Conservation (phyloP, 1,140 invertebrate species). For the Ceratina calcarata region DNA sequence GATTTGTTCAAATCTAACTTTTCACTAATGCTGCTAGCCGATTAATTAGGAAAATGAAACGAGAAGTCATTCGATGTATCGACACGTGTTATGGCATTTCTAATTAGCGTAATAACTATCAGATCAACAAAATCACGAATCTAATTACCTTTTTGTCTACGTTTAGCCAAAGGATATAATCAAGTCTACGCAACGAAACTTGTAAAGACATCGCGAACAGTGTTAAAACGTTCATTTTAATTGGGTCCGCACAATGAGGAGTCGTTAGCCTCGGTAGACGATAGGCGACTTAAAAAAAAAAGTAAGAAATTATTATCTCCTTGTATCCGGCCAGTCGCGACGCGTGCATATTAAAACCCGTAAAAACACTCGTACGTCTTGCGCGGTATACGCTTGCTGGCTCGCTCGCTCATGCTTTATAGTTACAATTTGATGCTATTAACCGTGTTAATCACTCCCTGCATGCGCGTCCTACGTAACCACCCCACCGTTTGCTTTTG, state of each 20-base stretch:
- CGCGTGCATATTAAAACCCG: not conserved
- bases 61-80: not conserved
- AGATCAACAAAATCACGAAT: not conserved
- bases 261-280: conserved; percentile 8
- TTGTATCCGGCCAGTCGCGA: not conserved
- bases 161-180: not conserved
- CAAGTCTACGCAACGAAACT: not conserved
- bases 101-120: not conserved
- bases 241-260: not conserved
- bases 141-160: not conserved
- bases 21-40: too few relatives aligned
- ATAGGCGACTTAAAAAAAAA: not conserved
- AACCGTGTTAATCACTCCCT: conserved; percentile 17
- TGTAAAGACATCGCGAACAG: conserved; percentile 6
- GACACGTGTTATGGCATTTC: not conserved
- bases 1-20: too few relatives aligned
- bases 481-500: not conserved
- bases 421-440: conserved; percentile 41
- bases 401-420: conserved; percentile 6
- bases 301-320: not conserved
- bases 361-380: not conserved
- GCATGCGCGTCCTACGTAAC: not conserved
- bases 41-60: not conserved
- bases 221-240: conserved; percentile 19
- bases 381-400: not conserved